Percentiles rank a stretch among this genome's conserved stretches.
Conservation (phyloP, 2,888 invertebrate species). For the Melanophora roralis region DNA sequence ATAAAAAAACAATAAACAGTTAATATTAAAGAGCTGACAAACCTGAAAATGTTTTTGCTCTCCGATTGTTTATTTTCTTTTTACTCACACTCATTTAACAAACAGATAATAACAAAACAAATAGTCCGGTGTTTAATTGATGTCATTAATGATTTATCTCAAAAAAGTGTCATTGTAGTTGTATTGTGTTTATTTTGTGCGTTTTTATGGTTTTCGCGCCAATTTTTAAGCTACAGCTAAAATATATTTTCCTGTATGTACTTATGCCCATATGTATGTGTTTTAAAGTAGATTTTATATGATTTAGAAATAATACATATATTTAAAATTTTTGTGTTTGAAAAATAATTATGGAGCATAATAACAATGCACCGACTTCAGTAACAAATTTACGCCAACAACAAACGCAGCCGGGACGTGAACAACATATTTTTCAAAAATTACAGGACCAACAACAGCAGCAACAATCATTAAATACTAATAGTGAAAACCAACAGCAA, state of each 20-base stretch:
- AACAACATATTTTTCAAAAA: constrained; percentile 76
- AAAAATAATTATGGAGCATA: constrained; percentile 73
- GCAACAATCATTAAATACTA: constrained; percentile 76
- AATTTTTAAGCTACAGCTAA: background rate
- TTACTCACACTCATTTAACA: constrained; percentile 14
- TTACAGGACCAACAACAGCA: constrained; percentile 75
- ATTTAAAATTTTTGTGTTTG: background rate
- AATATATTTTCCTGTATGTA: background rate
- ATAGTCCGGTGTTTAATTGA: constrained; percentile 42
- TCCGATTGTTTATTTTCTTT: constrained; percentile 9
- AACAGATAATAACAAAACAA: constrained; percentile 49
- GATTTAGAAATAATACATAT: too few relatives aligned
- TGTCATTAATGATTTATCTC: constrained; percentile 53
- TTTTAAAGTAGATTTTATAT: constrained; percentile 10
- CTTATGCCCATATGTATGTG: background rate
- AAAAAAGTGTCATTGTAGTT: constrained; percentile 16
- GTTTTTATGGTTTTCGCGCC: constrained; percentile 40
- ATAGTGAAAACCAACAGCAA: constrained; percentile 80
- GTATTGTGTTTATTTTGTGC: constrained; percentile 4
- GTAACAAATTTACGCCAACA: constrained; percentile 66
- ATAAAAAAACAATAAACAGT: constrained; percentile 27
- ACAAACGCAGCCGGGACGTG: constrained; percentile 70
- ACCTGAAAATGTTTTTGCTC: background rate
- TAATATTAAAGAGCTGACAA: background rate
- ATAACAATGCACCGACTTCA: constrained; percentile 66